Base-by-base conservation (phyloP, 37 sponge, comb jelly and placozoan species). In the Petrosia ficiformis region DNA sequence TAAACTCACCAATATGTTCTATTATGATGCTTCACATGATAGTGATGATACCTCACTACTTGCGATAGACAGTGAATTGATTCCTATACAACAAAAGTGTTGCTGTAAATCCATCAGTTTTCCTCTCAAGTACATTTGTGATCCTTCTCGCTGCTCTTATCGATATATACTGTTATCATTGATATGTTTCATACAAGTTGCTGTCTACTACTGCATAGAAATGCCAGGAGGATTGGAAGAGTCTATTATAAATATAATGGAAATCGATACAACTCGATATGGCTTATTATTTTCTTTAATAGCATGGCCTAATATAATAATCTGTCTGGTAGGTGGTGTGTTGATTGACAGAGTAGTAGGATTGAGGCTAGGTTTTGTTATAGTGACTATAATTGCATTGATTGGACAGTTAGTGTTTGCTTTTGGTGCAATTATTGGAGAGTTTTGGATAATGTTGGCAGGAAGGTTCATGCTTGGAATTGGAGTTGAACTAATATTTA, bases 401-500 rank as follows among this genome's bases (percentile, higher is more conserved):
- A 14, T 48, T 8, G 54, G 54, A 19, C 54, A 48, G 14, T 19
- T 14, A 19, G 14, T 48, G 14, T 48, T 8, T 8, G 54, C 14
- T 19, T 8, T 92, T 39, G 99, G 99, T 31, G 95, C 83, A 21
- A 80, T 86, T 33, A 48, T 95, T 31, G 58, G 87, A 59, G 70
- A 39, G 42, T 89, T 76, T 41, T 63, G 38, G 8, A 59, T 94
- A 4, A 98, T 98, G 99, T 56, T 87, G 26, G 93, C 71, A 0
- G 99, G 99, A 37, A 61, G 99, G 43, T 98, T 98, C 70, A 73
- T 98, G 2, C 92, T 98, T 78, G 99, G 99, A 48, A 14, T 14
- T 48, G 54, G 54, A 19, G 14, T 19, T 48, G 54, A 48, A 48
- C 14, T 48, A 48, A 48, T 14, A 48, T 8, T 48, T 48, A 14